Evolutionary conservation across 1,140 invertebrate species (phyloP).

Genomic region (Leptinotarsa defecta): DNA sequence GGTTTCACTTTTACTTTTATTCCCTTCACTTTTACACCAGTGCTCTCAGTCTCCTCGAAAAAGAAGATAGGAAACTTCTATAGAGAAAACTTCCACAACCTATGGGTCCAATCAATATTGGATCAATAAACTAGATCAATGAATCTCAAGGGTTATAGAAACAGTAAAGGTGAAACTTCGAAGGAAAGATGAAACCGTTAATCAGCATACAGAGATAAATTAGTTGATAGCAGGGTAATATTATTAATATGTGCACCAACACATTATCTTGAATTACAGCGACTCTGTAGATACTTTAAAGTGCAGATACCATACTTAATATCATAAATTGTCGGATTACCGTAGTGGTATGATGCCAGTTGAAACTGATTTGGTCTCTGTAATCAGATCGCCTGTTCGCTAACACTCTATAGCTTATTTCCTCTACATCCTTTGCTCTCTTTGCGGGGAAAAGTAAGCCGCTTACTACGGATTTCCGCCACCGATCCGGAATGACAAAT

Average conservation of each 20-base stretch:
- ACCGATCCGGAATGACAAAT: neutral
- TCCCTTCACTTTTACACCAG: too few relatives aligned
- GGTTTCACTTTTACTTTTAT: too few relatives aligned
- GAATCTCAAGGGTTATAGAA: too few relatives aligned
- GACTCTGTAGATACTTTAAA: constrained; percentile 1
- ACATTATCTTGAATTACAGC: constrained; percentile 9
- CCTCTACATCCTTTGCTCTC: neutral
- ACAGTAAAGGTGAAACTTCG: too few relatives aligned
- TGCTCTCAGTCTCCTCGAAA: too few relatives aligned
- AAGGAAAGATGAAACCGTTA: too few relatives aligned
- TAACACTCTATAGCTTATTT: constrained; percentile 22
- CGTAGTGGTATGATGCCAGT: neutral
- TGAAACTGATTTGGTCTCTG: constrained; percentile 8
- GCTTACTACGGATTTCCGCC: neutral
- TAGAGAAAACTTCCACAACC: too few relatives aligned
- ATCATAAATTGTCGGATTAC: constrained; percentile 8
- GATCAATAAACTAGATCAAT: too few relatives aligned
- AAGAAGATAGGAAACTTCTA: too few relatives aligned
- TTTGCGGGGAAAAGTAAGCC: constrained; percentile 13
- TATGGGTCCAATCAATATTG: too few relatives aligned
- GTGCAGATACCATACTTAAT: constrained; percentile 13
- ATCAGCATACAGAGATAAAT: too few relatives aligned
- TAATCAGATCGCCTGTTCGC: constrained; percentile 20
- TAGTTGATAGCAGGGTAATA: too few relatives aligned
- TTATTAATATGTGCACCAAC: neutral